These are phyloP conservation scores for Acrocephalus kingi DNA, from an alignment of 2,113 vertebrate genomes.

Conservation along the genomic window DNA sequence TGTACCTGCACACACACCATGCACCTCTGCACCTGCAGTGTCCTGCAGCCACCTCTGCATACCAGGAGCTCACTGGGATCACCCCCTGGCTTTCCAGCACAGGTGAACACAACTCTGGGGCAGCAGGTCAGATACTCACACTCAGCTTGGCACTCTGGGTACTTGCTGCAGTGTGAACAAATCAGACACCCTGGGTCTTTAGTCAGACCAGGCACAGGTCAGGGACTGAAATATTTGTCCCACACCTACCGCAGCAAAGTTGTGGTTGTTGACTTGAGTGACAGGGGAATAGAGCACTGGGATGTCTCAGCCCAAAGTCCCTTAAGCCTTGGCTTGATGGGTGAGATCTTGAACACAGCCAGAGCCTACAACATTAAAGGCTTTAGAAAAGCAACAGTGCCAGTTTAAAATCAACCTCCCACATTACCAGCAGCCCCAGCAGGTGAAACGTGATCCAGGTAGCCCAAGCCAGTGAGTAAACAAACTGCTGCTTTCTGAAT, in stretches of 20 bases:
- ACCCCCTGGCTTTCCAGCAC: neutral
- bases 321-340: conserved; percentile 35
- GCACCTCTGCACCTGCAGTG: neutral
- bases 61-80: neutral
- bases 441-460: conserved; percentile 42
- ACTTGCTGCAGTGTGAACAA: neutral
- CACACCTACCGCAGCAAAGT: neutral
- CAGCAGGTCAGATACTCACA: neutral
- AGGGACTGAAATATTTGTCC: neutral
- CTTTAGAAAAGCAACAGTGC: conserved; percentile 59
- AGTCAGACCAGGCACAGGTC: neutral
- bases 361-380: conserved; percentile 1
- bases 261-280: neutral
- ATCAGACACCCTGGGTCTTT: neutral
- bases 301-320: neutral
- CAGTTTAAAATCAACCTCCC: conserved; percentile 24
- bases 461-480: conserved; percentile 29
- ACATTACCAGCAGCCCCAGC: neutral
- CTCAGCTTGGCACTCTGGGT: neutral
- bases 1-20: accelerated
- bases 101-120: accelerated
- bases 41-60: neutral
- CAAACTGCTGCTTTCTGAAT: neutral
- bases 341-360: neutral
- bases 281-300: neutral